Evolutionary conservation across 1,140 invertebrate species (phyloP).

Genomic region (Pogonomyrmex barbatus): DNA sequence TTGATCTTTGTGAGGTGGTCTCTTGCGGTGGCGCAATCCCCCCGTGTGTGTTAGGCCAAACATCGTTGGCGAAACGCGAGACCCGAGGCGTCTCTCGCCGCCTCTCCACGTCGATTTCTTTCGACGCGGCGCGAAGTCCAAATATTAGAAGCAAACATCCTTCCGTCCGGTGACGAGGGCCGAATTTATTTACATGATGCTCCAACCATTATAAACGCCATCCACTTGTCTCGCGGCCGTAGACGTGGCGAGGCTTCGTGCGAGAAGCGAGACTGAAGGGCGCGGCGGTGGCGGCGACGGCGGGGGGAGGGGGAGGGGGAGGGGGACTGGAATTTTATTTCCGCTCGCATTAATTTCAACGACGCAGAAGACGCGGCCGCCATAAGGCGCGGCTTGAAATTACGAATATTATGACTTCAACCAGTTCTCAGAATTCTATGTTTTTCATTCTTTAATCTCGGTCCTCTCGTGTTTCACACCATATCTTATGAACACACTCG

Average conservation of each 20-base stretch:
- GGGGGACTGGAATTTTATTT: conserved; percentile 73
- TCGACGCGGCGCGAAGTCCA: conserved; percentile 68
- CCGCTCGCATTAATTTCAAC: conserved; percentile 78
- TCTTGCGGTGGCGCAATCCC: background rate
- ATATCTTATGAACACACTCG: conserved; percentile 84
- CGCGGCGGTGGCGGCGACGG: background rate
- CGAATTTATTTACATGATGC: conserved; percentile 75
- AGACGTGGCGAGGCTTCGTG: conserved; percentile 1
- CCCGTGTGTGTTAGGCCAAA: conserved; percentile 31
- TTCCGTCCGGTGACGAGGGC: conserved; percentile 48
- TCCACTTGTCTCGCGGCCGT: conserved; percentile 69
- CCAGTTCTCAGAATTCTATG: conserved; percentile 85
- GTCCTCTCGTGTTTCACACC: conserved; percentile 85
- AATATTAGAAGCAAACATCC: conserved; percentile 74
- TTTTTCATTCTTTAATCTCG: conserved; percentile 86
- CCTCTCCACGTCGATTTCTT: conserved; percentile 47
- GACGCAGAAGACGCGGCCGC: conserved; percentile 73
- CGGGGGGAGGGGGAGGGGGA: background rate
- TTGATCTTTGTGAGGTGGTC: conserved; percentile 13
- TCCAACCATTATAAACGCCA: conserved; percentile 71
- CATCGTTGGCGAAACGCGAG: conserved; percentile 52
- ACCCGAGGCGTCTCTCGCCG: conserved; percentile 10
- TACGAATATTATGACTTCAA: conserved; percentile 84
- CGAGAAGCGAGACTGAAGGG: conserved; percentile 3
- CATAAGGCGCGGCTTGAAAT: conserved; percentile 77